Evolutionary conservation across 2,797 vertebrate species (phyloP).

Genomic region (Taeniopygia guttata): DNA sequence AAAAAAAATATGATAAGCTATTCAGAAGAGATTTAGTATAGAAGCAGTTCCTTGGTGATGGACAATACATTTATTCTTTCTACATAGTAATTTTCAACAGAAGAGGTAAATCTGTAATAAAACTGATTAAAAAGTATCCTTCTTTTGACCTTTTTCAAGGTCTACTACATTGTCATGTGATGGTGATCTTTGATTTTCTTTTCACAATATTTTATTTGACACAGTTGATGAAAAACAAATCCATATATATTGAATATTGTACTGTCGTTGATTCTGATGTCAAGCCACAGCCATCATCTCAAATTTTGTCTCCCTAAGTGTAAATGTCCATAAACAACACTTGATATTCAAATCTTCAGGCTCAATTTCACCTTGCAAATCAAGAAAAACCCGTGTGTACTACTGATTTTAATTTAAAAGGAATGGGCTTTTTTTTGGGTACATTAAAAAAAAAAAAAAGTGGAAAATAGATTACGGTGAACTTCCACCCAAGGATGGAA

Average conservation of each 20-base stretch:
- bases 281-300: background rate
- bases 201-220: conserved; percentile 40
- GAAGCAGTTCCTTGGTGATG: background rate
- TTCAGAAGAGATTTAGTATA: background rate
- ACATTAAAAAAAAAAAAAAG: background rate
- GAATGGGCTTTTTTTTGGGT: accelerated
- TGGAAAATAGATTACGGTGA: background rate
- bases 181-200: conserved; percentile 53
- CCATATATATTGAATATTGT: conserved; percentile 43
- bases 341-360: background rate
- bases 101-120: background rate
- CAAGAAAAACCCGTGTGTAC: background rate
- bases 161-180: background rate
- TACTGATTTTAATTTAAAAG: background rate
- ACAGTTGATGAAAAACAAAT: conserved; percentile 39
- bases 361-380: background rate
- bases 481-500: background rate
- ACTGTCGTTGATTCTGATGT: background rate
- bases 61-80: background rate
- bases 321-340: background rate
- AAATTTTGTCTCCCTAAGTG: background rate
- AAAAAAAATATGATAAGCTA: background rate
- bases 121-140: background rate
- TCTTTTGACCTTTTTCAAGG: conserved; percentile 30
- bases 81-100: background rate